Conservation (phyloP, 2,888 invertebrate genomes). For the Synanthedon myopaeformis region DNA sequence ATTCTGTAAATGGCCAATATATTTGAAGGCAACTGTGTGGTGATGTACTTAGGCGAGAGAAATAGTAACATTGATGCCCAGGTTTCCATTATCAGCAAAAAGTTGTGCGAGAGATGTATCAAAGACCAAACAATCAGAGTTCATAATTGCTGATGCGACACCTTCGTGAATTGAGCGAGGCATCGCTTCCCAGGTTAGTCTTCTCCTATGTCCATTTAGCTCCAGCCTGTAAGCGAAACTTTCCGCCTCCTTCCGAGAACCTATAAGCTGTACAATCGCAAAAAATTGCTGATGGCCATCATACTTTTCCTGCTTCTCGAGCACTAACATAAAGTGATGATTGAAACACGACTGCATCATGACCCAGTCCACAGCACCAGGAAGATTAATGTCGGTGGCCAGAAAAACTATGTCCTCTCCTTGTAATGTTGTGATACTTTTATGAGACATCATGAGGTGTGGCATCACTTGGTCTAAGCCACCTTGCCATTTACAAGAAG, state of each 20-base stretch:
- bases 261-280: slow-evolving; percentile 99
- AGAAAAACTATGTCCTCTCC: slow-evolving; percentile 99
- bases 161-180: slow-evolving; percentile 99
- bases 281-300: slow-evolving; percentile 97
- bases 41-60: slow-evolving; percentile 79
- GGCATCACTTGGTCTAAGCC: slow-evolving; percentile 98
- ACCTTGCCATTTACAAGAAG: slow-evolving; percentile 99
- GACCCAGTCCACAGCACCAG: slow-evolving; percentile 99
- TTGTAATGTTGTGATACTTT: slow-evolving; percentile 98
- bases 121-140: slow-evolving; percentile 98
- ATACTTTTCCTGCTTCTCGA: slow-evolving; percentile 98
- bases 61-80: slow-evolving; percentile 99
- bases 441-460: slow-evolving; percentile 96
- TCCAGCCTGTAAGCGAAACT: slow-evolving; percentile 99
- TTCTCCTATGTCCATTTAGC: slow-evolving; percentile 92
- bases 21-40: slow-evolving; percentile 6
- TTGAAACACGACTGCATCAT: slow-evolving; percentile 99
- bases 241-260: slow-evolving; percentile 98
- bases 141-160: slow-evolving; percentile 96
- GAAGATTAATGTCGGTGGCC: slow-evolving; percentile 99
- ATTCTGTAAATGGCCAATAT: slow-evolving; percentile 4
- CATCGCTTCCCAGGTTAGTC: slow-evolving; percentile 99
- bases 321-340: slow-evolving; percentile 98
- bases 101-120: slow-evolving; percentile 98
- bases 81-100: slow-evolving; percentile 98